phyloP scores from a whole-genome alignment of 2,888 invertebrate species.

The Cancer borealis region DNA sequence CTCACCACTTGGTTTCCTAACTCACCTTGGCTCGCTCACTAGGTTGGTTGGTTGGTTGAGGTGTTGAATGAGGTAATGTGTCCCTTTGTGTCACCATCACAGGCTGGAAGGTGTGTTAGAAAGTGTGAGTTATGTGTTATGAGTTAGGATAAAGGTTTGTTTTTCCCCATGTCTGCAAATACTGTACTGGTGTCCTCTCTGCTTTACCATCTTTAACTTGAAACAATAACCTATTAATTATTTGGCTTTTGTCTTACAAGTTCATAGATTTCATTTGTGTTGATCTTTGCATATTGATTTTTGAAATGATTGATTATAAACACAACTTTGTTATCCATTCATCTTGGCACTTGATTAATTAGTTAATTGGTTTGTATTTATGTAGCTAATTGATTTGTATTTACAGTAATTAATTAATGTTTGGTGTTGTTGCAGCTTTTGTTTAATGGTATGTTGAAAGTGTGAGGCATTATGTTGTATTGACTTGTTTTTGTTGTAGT shows the following conservation, averaged over 20 bases:
- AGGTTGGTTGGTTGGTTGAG: no score
- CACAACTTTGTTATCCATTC: neutral
- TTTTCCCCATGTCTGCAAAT: neutral
- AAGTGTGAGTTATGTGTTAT: constrained; percentile 51
- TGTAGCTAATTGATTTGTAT: neutral
- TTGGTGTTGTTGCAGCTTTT: neutral
- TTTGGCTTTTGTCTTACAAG: neutral
- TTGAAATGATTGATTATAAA: neutral
- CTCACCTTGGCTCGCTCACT: no score
- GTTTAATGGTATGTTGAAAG: neutral
- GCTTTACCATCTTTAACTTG: neutral
- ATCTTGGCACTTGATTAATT: neutral
- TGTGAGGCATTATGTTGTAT: neutral
- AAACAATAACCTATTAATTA: neutral
- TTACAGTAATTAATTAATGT: neutral
- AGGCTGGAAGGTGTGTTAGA: constrained; percentile 49
- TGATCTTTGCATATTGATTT: neutral
- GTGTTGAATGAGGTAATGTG: no score
- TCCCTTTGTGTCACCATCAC: neutral
- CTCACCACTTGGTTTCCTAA: no score
- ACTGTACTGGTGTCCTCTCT: neutral
- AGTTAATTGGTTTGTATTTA: neutral
- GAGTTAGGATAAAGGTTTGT: neutral
- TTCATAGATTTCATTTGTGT: neutral
- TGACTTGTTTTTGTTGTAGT: constrained; percentile 53